These are phyloP conservation scores for Alentia gelatinosa DNA, from an alignment of 2,888 invertebrate genomes.

Conservation along the genomic window DNA sequence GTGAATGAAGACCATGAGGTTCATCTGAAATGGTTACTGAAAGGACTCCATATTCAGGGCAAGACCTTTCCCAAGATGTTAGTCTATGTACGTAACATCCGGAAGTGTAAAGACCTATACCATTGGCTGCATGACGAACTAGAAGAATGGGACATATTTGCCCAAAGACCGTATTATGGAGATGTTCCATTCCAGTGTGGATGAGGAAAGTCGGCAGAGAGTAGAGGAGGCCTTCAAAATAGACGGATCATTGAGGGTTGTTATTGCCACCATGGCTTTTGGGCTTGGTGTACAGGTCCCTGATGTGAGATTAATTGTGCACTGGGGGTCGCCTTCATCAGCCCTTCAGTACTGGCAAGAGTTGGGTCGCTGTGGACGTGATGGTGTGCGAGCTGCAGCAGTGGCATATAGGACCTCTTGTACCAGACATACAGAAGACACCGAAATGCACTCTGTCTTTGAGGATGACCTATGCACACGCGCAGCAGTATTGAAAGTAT, in stretches of 20 bases:
- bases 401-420: background rate
- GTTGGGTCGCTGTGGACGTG: background rate
- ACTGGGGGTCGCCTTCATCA: background rate
- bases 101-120: background rate
- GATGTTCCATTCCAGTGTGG: background rate
- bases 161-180: background rate
- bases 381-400: background rate
- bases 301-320: background rate
- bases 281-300: background rate
- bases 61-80: background rate
- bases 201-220: background rate
- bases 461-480: no score
- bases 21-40: background rate
- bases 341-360: conserved; percentile 21
- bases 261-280: conserved; percentile 7
- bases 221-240: background rate
- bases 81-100: background rate
- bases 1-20: background rate
- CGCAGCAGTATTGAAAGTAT: no score
- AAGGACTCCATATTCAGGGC: background rate
- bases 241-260: background rate
- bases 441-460: background rate
- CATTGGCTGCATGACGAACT: background rate
- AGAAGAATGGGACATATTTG: background rate
- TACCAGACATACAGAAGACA: background rate